Conservation (phyloP, 2,797 vertebrate genomes). For the Xiphorhynchus erythropygius region DNA sequence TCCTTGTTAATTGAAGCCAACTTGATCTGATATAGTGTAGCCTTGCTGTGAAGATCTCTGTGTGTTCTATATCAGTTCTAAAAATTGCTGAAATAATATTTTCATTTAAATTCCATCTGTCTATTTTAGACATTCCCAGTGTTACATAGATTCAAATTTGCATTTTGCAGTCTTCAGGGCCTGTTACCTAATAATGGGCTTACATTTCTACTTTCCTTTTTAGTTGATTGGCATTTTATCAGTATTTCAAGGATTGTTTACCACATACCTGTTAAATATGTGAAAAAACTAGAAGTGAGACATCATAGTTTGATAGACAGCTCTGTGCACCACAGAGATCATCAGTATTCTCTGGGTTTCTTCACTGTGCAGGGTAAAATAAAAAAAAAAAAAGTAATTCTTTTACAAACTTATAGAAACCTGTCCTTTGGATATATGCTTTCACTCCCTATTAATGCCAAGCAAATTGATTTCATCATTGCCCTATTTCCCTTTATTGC, state of each 20-base stretch:
- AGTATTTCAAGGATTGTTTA: not conserved
- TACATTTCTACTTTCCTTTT: not conserved
- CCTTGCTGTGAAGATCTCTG: not conserved
- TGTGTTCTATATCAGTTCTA: not conserved
- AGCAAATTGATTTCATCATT: not conserved
- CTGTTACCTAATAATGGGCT: not conserved
- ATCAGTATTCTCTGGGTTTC: not conserved
- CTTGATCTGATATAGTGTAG: not conserved
- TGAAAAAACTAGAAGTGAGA: not conserved
- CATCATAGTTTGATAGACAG: not conserved
- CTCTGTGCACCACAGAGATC: not conserved
- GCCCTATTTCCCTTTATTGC: not conserved
- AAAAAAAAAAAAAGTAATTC: not conserved
- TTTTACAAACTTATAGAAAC: not conserved
- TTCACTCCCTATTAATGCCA: not conserved
- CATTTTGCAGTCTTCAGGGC: not conserved
- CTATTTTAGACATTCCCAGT: not conserved
- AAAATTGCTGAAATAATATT: not conserved
- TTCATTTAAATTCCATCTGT: not conserved
- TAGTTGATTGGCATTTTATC: not conserved
- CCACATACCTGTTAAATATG: not conserved
- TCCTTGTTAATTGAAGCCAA: not conserved
- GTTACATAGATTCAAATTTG: not conserved
- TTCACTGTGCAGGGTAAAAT: not conserved
- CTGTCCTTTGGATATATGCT: not conserved